These are phyloP conservation scores for Drosophila nigricruria DNA, from an alignment of 2,888 invertebrate genomes.

Conservation along the genomic window DNA sequence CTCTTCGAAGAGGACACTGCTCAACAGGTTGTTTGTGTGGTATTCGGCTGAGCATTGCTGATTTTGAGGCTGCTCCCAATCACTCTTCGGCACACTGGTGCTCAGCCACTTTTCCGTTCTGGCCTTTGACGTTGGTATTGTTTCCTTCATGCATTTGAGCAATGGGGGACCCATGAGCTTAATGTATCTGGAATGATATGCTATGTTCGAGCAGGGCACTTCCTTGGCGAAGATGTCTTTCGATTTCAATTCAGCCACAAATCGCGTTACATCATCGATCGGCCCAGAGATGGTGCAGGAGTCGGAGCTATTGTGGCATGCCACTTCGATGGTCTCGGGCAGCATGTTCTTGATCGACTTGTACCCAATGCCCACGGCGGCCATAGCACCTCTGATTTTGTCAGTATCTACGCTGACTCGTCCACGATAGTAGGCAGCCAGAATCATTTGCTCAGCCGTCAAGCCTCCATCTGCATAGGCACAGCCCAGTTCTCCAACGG, in stretches of 20 bases:
- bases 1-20: constrained; percentile 87
- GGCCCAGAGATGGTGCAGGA: constrained; percentile 97
- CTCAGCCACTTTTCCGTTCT: constrained; percentile 94
- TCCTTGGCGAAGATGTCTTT: constrained; percentile 93
- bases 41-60: constrained; percentile 92
- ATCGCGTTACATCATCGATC: constrained; percentile 88
- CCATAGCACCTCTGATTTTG: constrained; percentile 93
- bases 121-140: constrained; percentile 88
- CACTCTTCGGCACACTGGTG: constrained; percentile 90
- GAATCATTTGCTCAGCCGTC: constrained; percentile 93
- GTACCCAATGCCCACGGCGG: constrained; percentile 91
- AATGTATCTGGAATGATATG: constrained; percentile 95
- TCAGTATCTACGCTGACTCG: constrained; percentile 90
- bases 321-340: constrained; percentile 92
- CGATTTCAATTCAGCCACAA: constrained; percentile 88
- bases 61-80: constrained; percentile 90
- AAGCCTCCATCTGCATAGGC: constrained; percentile 97
- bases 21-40: constrained; percentile 93
- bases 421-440: constrained; percentile 94
- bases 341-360: constrained; percentile 87
- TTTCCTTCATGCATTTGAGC: constrained; percentile 88
- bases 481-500: constrained; percentile 97
- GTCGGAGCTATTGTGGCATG: constrained; percentile 94
- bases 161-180: constrained; percentile 89
- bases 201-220: constrained; percentile 94